A percentile compares a stretch with the other conserved stretches of the same genome.
Evolutionary conservation across 2,113 vertebrate genomes (phyloP).

Genomic region (Nothoprocta perdicaria): DNA sequence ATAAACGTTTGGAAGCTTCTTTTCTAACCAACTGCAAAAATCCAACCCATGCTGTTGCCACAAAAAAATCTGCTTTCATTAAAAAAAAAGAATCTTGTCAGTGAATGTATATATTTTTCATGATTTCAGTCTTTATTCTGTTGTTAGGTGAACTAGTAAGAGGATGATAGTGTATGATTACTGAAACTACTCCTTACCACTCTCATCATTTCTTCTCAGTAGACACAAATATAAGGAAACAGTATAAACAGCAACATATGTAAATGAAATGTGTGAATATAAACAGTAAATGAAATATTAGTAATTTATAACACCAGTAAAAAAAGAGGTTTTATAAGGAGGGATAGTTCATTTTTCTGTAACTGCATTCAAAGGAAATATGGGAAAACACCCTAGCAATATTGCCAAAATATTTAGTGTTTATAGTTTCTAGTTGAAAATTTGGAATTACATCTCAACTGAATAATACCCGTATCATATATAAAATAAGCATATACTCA

Average conservation of each 20-base stretch:
- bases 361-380: neutral
- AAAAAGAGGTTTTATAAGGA: neutral
- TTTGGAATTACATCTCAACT: constrained; percentile 1
- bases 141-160: neutral
- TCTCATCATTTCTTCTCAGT: neutral
- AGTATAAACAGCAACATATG: constrained; percentile 50
- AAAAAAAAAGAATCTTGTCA: neutral
- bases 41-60: neutral
- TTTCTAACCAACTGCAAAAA: neutral
- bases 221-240: constrained; percentile 8
- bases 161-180: neutral
- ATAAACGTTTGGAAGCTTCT: neutral
- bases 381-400: neutral
- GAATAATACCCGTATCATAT: neutral
- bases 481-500: neutral
- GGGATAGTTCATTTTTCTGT: neutral
- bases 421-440: neutral
- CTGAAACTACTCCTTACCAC: neutral
- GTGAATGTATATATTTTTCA: neutral
- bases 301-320: constrained; percentile 1
- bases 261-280: constrained; percentile 47
- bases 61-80: neutral
- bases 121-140: neutral
- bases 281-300: constrained; percentile 42
- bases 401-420: neutral